Conservation (phyloP, 2,888 invertebrate species). For the Phorcus lineatus region DNA sequence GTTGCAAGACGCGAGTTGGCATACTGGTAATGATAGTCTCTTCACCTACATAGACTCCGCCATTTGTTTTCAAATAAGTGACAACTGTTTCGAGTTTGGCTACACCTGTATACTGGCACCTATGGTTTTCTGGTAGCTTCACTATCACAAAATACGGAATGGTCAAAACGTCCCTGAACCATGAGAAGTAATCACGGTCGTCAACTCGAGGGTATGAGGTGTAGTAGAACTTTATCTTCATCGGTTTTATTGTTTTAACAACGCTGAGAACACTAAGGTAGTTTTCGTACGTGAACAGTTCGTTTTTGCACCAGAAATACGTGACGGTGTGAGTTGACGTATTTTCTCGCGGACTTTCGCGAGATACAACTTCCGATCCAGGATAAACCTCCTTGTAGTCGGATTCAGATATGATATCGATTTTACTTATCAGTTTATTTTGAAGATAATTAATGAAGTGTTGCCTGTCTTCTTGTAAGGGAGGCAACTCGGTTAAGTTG, state of each 20-base stretch:
- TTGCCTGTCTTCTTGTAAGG: too few species aligned
- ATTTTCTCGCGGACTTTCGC: not conserved
- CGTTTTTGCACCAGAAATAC: constrained; percentile 6
- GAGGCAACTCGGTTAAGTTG: too few species aligned
- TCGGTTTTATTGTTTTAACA: not conserved
- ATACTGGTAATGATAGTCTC: not conserved
- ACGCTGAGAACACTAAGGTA: not conserved
- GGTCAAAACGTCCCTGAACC: not conserved
- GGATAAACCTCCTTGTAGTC: not conserved
- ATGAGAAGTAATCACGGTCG: not conserved
- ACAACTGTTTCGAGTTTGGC: not conserved
- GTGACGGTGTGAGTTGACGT: not conserved
- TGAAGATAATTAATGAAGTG: too few species aligned
- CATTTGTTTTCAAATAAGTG: not conserved
- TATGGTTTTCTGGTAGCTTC: not conserved
- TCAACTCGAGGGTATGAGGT: not conserved
- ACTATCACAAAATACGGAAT: not conserved
- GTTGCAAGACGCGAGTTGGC: not conserved
- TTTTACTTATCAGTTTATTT: too few species aligned
- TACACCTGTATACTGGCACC: not conserved
- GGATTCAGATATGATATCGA: too few species aligned
- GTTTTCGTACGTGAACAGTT: not conserved
- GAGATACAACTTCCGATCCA: not conserved
- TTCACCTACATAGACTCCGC: not conserved
- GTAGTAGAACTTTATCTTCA: not conserved